Base-by-base conservation (phyloP, 2,113 vertebrate genomes). In the Silurus meridionalis region DNA sequence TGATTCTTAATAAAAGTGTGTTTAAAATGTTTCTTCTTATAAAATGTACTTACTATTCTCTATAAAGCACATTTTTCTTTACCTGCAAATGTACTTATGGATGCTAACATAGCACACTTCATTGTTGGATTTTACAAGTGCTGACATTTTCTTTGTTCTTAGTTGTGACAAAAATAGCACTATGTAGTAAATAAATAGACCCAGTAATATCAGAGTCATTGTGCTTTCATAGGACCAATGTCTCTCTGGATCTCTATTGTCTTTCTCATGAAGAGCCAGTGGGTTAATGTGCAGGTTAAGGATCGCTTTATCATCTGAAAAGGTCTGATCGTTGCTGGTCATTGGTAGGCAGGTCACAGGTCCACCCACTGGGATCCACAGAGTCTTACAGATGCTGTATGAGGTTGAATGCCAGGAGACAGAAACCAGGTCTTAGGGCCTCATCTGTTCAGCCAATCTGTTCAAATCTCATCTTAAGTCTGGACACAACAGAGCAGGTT, bases 361-460 rank as follows among this genome's bases (percentile, higher is more conserved):
- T 61, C 17, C 28, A 80, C 28, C 28, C 28, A 46, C 28, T 46
- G 57, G 57, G 17, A 21, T 61, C 17, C 19, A 23, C 21, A 57
- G 74, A 25, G 23, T 57, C 50, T 55, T 78, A 78, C 57, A 80
- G 57, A 80, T 80, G 78, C 78, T 80, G 78, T 48, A 61, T 46
- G 58, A 80, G 78, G 78, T 80, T 80, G 28, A 80, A 80, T 61
- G 28, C 28, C 78, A 80, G 57, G 78, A 80, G 57, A 61, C 57
- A 8, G 17, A 48, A 28, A 80, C 78, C 28, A 61, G 58, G 57
- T 61, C 78, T 80, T 46, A 46, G 10, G 55, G 78, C 55, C 78
- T 80, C 77, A 79, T 60, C 55, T 58, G 25, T 79, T 58, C 10
- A 10, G 21, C 57, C 57, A 48, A 11, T 46, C 78, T 61, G 78